Evolutionary conservation across 2,797 vertebrate genomes (phyloP).

Genomic region (Gadopsis bispinosus): DNA sequence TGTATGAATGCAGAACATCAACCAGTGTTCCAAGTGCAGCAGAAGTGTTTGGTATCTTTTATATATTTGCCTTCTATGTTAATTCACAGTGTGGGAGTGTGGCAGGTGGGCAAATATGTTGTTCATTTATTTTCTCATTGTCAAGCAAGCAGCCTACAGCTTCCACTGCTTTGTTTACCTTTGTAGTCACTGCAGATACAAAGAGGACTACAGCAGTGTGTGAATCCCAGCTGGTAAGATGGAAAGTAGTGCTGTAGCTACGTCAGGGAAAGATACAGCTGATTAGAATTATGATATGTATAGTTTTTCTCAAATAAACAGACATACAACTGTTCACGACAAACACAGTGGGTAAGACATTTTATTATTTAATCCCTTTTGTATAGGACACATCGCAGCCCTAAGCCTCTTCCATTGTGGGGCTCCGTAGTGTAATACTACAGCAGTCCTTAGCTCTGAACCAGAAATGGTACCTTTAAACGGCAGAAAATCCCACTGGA

Average conservation of each 20-base stretch:
- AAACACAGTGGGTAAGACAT: not conserved
- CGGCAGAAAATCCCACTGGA: conserved; percentile 31
- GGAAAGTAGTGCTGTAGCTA: conserved; percentile 1
- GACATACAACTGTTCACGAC: not conserved
- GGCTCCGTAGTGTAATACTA: not conserved
- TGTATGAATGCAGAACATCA: conserved; percentile 1
- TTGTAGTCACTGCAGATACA: conserved; percentile 53
- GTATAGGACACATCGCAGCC: not conserved
- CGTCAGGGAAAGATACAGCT: not conserved
- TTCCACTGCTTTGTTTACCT: conserved; percentile 60
- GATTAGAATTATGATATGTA: conserved; percentile 1
- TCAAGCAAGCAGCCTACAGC: conserved; percentile 58
- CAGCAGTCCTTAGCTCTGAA: conserved; percentile 8
- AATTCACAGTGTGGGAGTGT: conserved; percentile 53
- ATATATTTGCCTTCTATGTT: conserved; percentile 49
- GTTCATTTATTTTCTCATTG: conserved; percentile 70
- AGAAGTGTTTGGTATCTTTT: conserved; percentile 28
- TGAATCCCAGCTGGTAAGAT: conserved; percentile 26
- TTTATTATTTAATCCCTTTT: not conserved
- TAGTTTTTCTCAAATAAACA: not conserved
- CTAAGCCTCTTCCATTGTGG: not conserved
- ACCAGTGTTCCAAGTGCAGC: conserved; percentile 21
- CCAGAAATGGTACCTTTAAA: conserved; percentile 27
- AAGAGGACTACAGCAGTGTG: conserved; percentile 26
- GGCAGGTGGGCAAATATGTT: conserved; percentile 67